Percentiles rank a stretch among this genome's conserved stretches.
phyloP scores from a whole-genome alignment of 30 jellyfish, hydroid and myxozoan genomes.

The Turritopsis dohrnii region DNA sequence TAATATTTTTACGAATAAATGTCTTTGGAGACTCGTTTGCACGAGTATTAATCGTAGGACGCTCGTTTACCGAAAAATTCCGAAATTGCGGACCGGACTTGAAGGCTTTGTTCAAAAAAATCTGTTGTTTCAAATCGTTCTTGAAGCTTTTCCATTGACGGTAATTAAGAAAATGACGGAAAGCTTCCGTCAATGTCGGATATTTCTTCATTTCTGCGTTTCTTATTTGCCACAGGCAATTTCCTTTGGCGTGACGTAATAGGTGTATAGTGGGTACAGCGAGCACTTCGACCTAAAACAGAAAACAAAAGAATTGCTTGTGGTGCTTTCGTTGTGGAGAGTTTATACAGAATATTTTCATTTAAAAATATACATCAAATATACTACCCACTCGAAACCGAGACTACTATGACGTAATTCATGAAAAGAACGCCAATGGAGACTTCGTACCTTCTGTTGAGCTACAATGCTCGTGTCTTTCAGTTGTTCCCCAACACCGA shows the following conservation, averaged over 20 bases:
- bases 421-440: too few species aligned
- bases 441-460: too few species aligned
- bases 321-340: too few species aligned
- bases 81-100: too few species aligned
- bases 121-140: background rate
- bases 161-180: background rate
- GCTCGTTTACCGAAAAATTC: too few species aligned
- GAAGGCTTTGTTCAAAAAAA: background rate
- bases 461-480: background rate
- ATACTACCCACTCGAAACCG: too few species aligned
- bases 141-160: background rate
- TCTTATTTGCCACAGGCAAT: background rate
- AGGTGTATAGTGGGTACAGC: background rate
- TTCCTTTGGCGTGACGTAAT: background rate
- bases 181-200: constrained; percentile 2
- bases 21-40: too few species aligned
- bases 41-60: too few species aligned
- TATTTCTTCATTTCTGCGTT: background rate
- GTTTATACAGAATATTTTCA: too few species aligned
- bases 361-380: too few species aligned
- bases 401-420: too few species aligned
- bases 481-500: constrained; percentile 5
- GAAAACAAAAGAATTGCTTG: background rate
- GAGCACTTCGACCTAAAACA: background rate
- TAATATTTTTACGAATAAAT: too few species aligned